Conservation (phyloP, 2,797 vertebrate species). For the Alfaro cultratus region DNA sequence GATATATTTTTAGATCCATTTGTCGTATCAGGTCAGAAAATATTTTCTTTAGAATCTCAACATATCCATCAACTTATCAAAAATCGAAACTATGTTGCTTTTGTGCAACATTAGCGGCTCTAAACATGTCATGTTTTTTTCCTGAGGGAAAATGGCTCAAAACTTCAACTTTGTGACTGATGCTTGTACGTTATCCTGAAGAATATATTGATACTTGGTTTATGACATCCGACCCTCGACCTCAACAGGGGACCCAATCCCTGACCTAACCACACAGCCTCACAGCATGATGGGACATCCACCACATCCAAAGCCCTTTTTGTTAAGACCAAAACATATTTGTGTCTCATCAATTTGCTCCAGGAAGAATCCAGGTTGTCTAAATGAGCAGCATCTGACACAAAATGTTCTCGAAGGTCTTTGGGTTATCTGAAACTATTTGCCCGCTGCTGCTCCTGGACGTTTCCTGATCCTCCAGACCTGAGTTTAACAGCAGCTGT, state of each 20-base stretch:
- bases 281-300: neutral
- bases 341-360: slow-evolving; percentile 7
- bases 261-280: neutral
- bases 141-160: no score
- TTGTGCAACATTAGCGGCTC: no score
- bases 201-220: neutral
- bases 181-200: neutral
- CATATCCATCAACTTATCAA: no score
- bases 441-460: neutral
- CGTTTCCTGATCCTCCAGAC: neutral
- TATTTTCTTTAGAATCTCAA: no score
- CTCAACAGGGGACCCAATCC: neutral
- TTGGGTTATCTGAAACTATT: neutral
- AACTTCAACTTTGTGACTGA: neutral
- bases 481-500: neutral
- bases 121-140: no score
- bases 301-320: neutral
- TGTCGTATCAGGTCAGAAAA: no score
- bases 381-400: neutral
- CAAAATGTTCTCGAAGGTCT: neutral
- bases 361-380: neutral
- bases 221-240: neutral
- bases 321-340: neutral
- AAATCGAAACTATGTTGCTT: no score
- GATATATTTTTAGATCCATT: no score